Base-by-base conservation (phyloP, 2,113 vertebrate species). In the Cyanistes caeruleus region DNA sequence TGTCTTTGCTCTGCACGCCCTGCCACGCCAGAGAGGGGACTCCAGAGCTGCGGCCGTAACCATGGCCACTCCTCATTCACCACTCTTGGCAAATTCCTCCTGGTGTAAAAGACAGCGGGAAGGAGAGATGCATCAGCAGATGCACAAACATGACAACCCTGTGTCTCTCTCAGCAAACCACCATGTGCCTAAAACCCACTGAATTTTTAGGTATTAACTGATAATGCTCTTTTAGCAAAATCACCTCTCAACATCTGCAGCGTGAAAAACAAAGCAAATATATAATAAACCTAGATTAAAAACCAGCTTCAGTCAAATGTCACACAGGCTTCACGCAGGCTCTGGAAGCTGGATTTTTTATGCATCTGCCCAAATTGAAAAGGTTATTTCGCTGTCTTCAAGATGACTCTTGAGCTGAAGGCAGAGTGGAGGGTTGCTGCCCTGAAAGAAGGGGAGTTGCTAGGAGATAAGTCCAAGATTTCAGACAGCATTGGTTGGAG, bases 401-500 rank as follows among this genome's bases (percentile, higher is more conserved):
- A 79, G 97, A 97, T 97, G 97, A 97, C 98, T 98, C 97, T 97
- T 68, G 95, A 98, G 98, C 98, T 97, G 96, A 96, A 58, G 95
- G 97, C 96, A 95, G 95, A 95, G 96, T 22, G 58, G 88, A 95
- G 97, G 96, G 97, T 96, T 97, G 97, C 97, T 97, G 96, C 98
- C 98, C 98, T 98, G 98, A 98, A 98, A 98, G 98, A 98, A 97
- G 98, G 98, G 96, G 96, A 97, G 99, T 99, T 99, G 99, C 99
- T 99, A 99, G 98, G 99, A 98, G 98, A 99, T 99, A 97, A 98
- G 98, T 97, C 98, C 97, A 98, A 98, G 98, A 98, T 99, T 98
- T 98, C 98, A 97, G 97, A 97, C 97, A 93, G 97, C 97, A 97
- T 97, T 98, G 98, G 98, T 97, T 15, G 91, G 98, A 98, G 98